phyloP scores from a whole-genome alignment of 2,888 invertebrate species.

The Anthophora plumipes region DNA sequence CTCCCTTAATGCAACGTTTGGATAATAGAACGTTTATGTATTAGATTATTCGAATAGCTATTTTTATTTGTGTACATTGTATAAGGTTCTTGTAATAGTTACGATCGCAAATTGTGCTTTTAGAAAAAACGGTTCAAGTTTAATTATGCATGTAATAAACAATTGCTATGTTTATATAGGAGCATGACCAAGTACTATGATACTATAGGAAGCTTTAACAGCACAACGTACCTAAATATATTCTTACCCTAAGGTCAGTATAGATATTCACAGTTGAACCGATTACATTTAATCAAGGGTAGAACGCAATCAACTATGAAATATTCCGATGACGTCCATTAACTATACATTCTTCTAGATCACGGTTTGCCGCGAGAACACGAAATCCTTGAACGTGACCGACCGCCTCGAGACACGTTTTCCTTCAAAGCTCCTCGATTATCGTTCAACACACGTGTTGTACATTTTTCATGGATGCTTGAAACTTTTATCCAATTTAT shows the following conservation, averaged over 20 bases:
- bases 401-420: constrained; percentile 16
- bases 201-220: constrained; percentile 28
- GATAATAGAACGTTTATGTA: no score
- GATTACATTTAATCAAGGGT: constrained; percentile 41
- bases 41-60: no score
- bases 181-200: constrained; percentile 21
- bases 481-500: neutral
- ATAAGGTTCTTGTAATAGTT: neutral
- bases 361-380: constrained; percentile 29
- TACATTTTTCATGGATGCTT: constrained; percentile 25
- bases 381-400: constrained; percentile 53
- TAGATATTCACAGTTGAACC: constrained; percentile 47
- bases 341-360: constrained; percentile 45
- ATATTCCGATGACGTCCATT: constrained; percentile 18
- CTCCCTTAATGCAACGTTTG: no score
- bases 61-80: neutral
- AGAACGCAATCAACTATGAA: constrained; percentile 57
- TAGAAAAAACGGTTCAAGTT: neutral
- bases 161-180: constrained; percentile 23
- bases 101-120: neutral
- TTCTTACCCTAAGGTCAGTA: constrained; percentile 30
- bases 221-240: constrained; percentile 45
- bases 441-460: constrained; percentile 32
- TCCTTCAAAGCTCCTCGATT: neutral
- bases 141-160: constrained; percentile 17